phyloP scores from a whole-genome alignment of 2,113 vertebrate genomes.

The Sturnus vulgaris region DNA sequence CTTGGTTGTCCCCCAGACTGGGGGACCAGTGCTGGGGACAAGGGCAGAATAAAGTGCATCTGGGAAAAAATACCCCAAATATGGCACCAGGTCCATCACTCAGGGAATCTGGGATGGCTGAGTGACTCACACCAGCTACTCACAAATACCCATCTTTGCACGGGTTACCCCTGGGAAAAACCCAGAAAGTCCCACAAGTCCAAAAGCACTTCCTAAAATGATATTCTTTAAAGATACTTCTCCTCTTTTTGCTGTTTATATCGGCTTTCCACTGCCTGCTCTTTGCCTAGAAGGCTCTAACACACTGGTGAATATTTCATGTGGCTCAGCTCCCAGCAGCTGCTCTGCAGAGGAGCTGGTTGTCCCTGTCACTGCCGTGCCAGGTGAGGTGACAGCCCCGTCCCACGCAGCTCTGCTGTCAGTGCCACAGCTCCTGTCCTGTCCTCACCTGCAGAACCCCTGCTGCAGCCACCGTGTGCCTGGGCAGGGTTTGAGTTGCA shows the following conservation, averaged over 20 bases:
- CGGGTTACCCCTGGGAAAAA: rapidly evolving
- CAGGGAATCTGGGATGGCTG: background rate
- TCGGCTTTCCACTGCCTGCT: background rate
- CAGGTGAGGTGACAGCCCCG: background rate
- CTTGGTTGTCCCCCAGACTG: rapidly evolving
- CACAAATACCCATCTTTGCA: rapidly evolving
- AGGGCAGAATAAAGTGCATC: background rate
- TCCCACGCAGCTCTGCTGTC: rapidly evolving
- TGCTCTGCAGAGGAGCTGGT: background rate
- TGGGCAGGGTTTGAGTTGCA: background rate
- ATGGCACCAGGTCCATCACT: background rate
- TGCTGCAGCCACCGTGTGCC: rapidly evolving
- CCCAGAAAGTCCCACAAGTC: background rate
- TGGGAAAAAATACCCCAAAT: background rate
- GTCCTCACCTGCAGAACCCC: background rate
- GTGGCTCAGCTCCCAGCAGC: background rate
- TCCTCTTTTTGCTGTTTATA: background rate
- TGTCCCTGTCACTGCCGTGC: background rate
- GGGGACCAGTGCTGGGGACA: background rate
- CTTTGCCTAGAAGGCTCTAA: background rate
- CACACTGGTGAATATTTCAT: background rate
- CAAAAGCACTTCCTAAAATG: background rate
- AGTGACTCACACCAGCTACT: rapidly evolving
- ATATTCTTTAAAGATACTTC: background rate
- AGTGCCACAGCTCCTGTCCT: background rate